Conservation (phyloP, 2,797 vertebrate species). For the Mergus octosetaceus region DNA sequence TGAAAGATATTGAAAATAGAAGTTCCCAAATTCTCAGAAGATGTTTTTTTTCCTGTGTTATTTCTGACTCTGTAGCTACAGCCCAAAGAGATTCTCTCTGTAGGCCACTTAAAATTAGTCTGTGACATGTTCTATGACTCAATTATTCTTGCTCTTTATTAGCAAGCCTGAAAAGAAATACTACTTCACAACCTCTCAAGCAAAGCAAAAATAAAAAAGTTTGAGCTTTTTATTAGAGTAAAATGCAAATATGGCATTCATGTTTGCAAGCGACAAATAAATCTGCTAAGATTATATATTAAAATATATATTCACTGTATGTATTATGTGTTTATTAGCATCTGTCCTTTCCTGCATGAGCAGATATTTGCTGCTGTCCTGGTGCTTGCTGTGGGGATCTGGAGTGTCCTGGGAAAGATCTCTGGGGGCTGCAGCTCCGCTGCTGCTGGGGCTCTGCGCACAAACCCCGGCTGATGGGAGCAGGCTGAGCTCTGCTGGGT, state of each 20-base stretch:
- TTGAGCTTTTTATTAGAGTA: background rate
- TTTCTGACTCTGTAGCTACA: background rate
- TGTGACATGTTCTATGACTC: background rate
- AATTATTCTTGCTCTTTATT: background rate
- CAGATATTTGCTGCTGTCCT: accelerated
- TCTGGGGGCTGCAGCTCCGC: background rate
- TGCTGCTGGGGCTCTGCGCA: accelerated
- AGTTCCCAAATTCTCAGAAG: background rate
- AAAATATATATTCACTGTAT: background rate
- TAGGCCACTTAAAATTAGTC: background rate
- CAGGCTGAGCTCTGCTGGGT: background rate
- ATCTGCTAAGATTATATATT: no score
- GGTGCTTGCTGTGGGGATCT: accelerated
- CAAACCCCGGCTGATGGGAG: background rate
- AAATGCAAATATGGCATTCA: background rate
- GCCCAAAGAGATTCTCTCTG: background rate
- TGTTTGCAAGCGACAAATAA: background rate
- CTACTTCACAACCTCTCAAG: background rate
- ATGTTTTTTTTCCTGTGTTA: background rate
- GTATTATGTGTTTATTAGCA: accelerated
- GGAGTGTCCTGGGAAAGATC: background rate
- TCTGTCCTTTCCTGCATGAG: background rate
- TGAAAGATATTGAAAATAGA: background rate
- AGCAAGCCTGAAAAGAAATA: background rate
- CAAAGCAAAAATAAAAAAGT: background rate